Conservation (phyloP, 1,140 invertebrate species). For the Contarinia nasturtii region DNA sequence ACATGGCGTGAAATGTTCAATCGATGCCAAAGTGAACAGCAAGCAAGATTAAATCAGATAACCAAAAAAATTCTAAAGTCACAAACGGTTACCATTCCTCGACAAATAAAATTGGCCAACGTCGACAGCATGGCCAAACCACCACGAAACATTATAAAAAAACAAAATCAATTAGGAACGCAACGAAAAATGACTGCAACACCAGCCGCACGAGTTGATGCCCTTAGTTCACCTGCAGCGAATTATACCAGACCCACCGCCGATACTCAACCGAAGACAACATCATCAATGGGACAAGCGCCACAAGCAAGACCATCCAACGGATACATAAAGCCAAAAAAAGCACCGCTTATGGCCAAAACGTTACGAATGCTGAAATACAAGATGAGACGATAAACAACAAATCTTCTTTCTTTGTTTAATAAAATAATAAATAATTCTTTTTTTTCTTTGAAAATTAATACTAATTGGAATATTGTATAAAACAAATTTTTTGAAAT, state of each 20-base stretch:
- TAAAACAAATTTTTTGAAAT: no score
- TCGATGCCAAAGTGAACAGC: conserved; percentile 69
- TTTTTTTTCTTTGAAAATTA: no score
- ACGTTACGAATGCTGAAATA: conserved; percentile 62
- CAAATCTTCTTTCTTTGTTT: no score
- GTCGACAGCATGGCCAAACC: conserved; percentile 74
- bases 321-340: conserved; percentile 26
- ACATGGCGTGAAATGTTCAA: conserved; percentile 78
- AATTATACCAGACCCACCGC: conserved; percentile 26
- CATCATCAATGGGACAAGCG: no score
- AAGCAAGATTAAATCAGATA: conserved; percentile 58
- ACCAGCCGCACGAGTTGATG: conserved; percentile 31
- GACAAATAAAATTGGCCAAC: conserved; percentile 77
- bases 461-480: no score
- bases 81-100: conserved; percentile 51
- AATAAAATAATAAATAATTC: no score
- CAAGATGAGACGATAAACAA: conserved; percentile 16
- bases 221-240: conserved; percentile 24
- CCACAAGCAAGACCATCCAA: conserved; percentile 8
- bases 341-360: conserved; percentile 74
- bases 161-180: conserved; percentile 37
- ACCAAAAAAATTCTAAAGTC: conserved; percentile 64
- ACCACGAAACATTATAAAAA: conserved; percentile 57
- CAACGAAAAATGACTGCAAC: conserved; percentile 29
- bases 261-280: conserved; percentile 12